Percentiles rank a stretch among this genome's conserved stretches.
Evolutionary conservation across 2,888 invertebrate genomes (phyloP).

Genomic region (Drosophila meridionalis): DNA sequence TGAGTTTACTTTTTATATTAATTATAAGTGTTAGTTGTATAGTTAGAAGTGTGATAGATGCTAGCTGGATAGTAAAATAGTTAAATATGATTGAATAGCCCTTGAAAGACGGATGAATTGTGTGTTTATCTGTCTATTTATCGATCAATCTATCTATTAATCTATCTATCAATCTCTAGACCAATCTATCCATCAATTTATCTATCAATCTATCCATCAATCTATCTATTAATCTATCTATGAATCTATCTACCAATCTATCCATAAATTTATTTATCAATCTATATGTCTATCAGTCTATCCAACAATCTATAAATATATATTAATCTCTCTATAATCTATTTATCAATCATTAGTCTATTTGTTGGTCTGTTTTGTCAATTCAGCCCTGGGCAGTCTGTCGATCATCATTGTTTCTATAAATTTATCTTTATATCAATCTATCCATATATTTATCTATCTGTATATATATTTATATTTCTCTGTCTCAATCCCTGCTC

Average conservation of each 20-base stretch:
- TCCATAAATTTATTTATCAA: not conserved
- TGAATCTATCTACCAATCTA: not conserved
- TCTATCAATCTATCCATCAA: not conserved
- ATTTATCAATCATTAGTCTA: not conserved
- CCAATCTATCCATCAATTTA: not conserved
- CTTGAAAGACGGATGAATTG: not conserved
- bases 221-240: not conserved
- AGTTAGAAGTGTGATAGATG: not conserved
- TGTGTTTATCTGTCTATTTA: not conserved
- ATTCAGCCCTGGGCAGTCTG: not conserved
- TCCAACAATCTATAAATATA: no score
- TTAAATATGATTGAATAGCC: not conserved
- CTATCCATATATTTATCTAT: not conserved
- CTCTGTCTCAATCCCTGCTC: no score
- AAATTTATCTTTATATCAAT: not conserved
- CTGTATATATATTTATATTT: not conserved
- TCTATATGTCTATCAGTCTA: not conserved
- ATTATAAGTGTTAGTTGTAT: not conserved
- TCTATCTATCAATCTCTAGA: not conserved
- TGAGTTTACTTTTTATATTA: not conserved
- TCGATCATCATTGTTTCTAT: not conserved
- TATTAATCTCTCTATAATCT: not conserved
- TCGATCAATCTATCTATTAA: not conserved
- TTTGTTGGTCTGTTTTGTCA: no score
- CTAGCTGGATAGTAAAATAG: not conserved